phyloP scores from a whole-genome alignment of 2,113 vertebrate species.

The Lycaon pictus region DNA sequence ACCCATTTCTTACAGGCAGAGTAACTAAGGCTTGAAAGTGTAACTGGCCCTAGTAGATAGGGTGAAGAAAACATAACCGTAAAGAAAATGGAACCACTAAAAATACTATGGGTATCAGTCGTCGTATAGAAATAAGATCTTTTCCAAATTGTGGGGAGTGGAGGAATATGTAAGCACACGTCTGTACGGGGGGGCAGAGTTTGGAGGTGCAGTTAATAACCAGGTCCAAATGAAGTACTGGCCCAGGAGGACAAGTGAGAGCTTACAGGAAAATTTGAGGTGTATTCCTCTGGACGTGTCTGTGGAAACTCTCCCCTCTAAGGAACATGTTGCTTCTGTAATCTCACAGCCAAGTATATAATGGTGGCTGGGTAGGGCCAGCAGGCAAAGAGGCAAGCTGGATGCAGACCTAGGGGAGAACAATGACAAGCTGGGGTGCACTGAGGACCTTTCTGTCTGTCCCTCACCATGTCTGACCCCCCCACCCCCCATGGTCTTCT shows the following conservation, averaged over 20 bases:
- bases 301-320: neutral
- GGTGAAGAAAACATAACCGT: neutral
- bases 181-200: neutral
- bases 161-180: neutral
- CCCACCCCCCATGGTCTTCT: neutral
- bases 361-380: neutral
- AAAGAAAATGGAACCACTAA: neutral
- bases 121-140: neutral
- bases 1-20: neutral
- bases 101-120: neutral
- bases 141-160: neutral
- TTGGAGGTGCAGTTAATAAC: neutral
- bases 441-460: neutral
- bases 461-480: neutral
- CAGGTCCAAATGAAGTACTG: neutral
- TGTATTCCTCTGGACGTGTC: neutral
- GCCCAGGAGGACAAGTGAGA: neutral
- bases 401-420: neutral
- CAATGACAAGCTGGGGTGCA: neutral
- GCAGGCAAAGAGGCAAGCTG: neutral
- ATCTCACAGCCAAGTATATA: neutral
- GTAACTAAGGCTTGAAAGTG: neutral
- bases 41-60: neutral
- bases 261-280: neutral
- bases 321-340: neutral